A percentile compares a stretch with the other conserved stretches of the same genome.
Conservation (phyloP, 2,888 invertebrate species). For the Watsonalla binaria region DNA sequence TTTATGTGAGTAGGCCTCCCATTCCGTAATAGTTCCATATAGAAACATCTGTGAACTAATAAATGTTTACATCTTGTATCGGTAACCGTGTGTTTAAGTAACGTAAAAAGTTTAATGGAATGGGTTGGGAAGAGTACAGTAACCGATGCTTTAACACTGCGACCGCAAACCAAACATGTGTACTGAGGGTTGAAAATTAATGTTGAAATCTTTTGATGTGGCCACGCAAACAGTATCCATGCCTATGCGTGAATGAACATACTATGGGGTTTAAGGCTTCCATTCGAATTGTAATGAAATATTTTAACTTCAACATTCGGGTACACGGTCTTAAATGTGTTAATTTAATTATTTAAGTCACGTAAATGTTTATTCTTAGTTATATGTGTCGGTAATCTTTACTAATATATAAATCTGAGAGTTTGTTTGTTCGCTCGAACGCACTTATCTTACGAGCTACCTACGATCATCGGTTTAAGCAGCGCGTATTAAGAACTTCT, state of each 20-base stretch:
- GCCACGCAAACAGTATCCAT: constrained; percentile 11
- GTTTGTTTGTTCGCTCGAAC: too few relatives aligned
- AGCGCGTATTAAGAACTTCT: too few relatives aligned
- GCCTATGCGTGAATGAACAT: neutral
- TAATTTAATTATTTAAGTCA: too few relatives aligned
- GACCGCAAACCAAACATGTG: constrained; percentile 20
- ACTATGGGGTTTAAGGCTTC: constrained; percentile 11
- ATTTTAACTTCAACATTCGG: neutral
- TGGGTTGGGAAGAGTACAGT: constrained; percentile 2
- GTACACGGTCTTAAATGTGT: too few relatives aligned
- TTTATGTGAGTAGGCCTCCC: too few relatives aligned
- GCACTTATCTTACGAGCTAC: too few relatives aligned
- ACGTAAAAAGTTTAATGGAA: neutral
- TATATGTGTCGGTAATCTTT: too few relatives aligned
- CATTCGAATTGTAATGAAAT: constrained; percentile 6
- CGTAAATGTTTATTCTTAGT: too few relatives aligned
- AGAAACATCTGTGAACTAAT: too few relatives aligned
- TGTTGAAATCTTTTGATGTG: constrained; percentile 24
- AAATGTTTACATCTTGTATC: neutral
- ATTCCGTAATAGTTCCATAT: too few relatives aligned
- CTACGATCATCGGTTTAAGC: too few relatives aligned
- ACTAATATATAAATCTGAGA: too few relatives aligned
- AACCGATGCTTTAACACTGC: constrained; percentile 3
- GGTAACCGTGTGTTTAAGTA: neutral
- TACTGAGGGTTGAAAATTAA: constrained; percentile 19